Conservation (phyloP, 2,113 vertebrate species). For the Dolichallabes microphthalmus region DNA sequence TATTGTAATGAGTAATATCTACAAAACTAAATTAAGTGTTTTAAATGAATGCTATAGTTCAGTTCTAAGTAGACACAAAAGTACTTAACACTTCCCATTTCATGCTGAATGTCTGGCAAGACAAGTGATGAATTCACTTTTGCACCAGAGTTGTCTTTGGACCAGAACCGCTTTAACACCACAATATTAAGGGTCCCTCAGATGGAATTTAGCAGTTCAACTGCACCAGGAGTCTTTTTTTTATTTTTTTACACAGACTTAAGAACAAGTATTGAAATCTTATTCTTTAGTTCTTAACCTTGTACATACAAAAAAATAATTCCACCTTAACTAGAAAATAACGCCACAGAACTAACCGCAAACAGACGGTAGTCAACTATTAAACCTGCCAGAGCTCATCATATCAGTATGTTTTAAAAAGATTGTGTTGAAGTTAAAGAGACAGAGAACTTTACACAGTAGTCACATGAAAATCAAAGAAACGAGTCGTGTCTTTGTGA, state of each 20-base stretch:
- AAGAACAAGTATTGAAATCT: background rate
- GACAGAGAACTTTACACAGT: background rate
- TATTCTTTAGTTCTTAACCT: background rate
- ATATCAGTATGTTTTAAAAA: background rate
- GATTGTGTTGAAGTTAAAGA: background rate
- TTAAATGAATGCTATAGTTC: background rate
- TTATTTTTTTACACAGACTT: slow-evolving; percentile 21
- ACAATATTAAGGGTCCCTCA: slow-evolving; percentile 7
- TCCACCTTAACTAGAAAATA: background rate
- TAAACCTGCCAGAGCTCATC: background rate
- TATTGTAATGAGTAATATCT: background rate
- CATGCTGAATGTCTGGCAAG: background rate
- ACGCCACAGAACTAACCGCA: background rate
- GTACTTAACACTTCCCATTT: background rate
- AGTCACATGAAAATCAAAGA: background rate
- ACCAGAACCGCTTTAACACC: slow-evolving; percentile 23
- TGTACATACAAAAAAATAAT: background rate
- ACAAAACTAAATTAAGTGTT: background rate
- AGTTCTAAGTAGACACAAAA: background rate
- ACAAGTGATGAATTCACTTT: slow-evolving; percentile 15
- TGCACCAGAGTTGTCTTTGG: background rate
- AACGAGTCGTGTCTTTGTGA: background rate
- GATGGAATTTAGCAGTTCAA: slow-evolving; percentile 16
- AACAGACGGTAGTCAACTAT: background rate
- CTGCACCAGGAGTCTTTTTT: background rate